Conservation (phyloP, 2,797 vertebrate genomes). For the Hemitrygon akajei region DNA sequence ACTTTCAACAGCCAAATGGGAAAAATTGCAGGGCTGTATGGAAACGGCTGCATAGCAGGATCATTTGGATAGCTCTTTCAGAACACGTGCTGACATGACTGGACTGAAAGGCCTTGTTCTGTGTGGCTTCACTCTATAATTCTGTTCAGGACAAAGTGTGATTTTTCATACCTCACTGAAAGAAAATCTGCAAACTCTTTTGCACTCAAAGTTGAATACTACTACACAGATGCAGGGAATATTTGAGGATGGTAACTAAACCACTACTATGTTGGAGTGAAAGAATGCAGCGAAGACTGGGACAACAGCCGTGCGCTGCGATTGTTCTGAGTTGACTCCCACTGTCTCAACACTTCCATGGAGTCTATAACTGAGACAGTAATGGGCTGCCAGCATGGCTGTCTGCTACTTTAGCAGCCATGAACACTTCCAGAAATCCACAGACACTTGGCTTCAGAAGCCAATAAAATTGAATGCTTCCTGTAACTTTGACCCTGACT, state of each 20-base stretch:
- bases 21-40: neutral
- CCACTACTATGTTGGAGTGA: neutral
- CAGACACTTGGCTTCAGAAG: slow-evolving; percentile 26
- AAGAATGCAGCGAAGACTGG: neutral
- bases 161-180: neutral
- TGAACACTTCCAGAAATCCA: slow-evolving; percentile 19
- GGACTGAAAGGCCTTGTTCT: neutral
- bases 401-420: slow-evolving; percentile 29
- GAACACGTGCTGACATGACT: neutral
- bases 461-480: slow-evolving; percentile 37
- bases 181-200: neutral
- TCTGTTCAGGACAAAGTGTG: neutral
- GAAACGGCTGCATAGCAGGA: neutral
- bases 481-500: slow-evolving; percentile 8
- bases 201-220: neutral
- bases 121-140: neutral
- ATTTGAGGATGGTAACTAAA: neutral
- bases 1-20: neutral
- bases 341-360: slow-evolving; percentile 7
- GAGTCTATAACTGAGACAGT: neutral
- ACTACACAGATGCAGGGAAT: neutral
- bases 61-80: neutral
- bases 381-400: slow-evolving; percentile 1
- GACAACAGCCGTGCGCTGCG: neutral
- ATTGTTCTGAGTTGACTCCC: neutral